A percentile compares a stretch with the other conserved stretches of the same genome.
Evolutionary conservation across 1,140 invertebrate genomes (phyloP).

Genomic region (Maconellicoccus hirsutus): DNA sequence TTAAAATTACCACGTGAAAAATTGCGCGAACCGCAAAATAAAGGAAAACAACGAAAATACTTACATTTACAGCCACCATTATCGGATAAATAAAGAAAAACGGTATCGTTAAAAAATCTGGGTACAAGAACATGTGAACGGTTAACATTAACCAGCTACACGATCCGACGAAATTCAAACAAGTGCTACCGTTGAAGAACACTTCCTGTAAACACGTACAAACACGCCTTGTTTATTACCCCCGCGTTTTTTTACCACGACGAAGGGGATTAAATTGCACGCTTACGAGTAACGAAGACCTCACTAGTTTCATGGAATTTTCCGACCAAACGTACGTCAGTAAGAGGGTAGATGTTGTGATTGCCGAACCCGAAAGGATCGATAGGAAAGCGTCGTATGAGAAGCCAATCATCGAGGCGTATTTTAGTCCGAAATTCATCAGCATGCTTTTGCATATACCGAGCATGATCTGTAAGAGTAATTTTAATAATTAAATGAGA

Average conservation of each 20-base stretch:
- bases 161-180: background rate
- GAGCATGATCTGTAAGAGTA: background rate
- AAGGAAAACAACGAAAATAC: background rate
- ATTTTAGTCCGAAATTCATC: conserved; percentile 11
- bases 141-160: conserved; percentile 5
- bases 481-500: too few species aligned
- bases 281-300: conserved; percentile 11
- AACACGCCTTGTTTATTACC: too few species aligned
- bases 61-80: background rate
- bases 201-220: background rate
- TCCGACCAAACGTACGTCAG: background rate
- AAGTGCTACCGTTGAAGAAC: conserved; percentile 7
- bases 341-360: background rate
- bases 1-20: too few species aligned
- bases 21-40: too few species aligned
- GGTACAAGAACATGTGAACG: background rate
- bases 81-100: conserved; percentile 14
- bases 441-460: background rate
- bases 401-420: background rate
- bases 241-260: too few species aligned
- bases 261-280: too few species aligned
- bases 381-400: conserved; percentile 7
- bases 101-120: conserved; percentile 1
- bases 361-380: background rate
- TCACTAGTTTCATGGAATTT: background rate